Percentiles rank a stretch among this genome's conserved stretches.
Conservation (phyloP, 1,140 invertebrate species). For the Acromyrmex heyeri region DNA sequence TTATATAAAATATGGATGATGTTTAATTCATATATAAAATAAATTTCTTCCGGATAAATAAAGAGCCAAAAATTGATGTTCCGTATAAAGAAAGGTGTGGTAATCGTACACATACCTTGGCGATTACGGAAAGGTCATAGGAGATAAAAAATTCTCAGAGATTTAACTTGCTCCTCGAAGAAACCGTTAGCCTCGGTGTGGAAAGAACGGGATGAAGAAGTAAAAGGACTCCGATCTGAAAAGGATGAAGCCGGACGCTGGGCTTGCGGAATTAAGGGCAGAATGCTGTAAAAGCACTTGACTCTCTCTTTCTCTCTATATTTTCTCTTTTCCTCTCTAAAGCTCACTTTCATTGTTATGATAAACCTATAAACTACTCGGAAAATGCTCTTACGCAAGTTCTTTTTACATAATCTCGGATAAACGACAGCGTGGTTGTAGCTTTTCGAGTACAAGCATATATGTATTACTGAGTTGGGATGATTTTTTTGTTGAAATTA, state of each 20-base stretch:
- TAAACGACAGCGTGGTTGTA: background rate
- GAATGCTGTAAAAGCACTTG: conserved; percentile 73
- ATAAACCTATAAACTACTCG: conserved; percentile 64
- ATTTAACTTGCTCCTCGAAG: conserved; percentile 37
- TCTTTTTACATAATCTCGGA: background rate
- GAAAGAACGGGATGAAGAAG: conserved; percentile 50
- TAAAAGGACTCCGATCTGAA: conserved; percentile 57
- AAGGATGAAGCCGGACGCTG: conserved; percentile 58
- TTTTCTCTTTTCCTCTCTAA: conserved; percentile 21
- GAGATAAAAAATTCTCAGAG: conserved; percentile 44
- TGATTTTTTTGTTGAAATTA: too few relatives aligned
- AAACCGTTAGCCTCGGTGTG: background rate
- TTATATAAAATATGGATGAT: background rate
- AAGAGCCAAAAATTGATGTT: background rate
- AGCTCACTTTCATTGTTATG: conserved; percentile 38
- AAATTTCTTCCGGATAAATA: background rate
- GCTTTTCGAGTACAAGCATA: background rate
- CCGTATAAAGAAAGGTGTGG: conserved; percentile 12
- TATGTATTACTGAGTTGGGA: too few relatives aligned
- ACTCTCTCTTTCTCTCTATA: conserved; percentile 19
- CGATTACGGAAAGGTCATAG: conserved; percentile 46
- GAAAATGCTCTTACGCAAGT: conserved; percentile 66
- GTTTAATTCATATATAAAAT: background rate
- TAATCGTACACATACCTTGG: background rate
- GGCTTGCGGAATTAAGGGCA: conserved; percentile 73